Evolutionary conservation across 2,113 vertebrate genomes (phyloP), one percentile per base, ranked within the genome.

Genomic region (Rhinogobius similis): DNA sequence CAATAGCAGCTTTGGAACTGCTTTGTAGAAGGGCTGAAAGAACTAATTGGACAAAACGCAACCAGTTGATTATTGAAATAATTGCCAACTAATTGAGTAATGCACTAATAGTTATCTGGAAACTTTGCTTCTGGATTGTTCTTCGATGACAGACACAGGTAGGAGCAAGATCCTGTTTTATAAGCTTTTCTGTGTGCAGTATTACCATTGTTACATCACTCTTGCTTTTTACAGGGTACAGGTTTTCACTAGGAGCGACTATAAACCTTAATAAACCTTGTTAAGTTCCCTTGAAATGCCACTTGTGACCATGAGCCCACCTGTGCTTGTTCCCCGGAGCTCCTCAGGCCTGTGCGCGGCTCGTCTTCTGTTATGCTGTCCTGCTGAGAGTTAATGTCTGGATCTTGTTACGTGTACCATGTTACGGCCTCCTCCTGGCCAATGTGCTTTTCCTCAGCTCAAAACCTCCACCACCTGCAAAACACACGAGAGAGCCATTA

Each of bases 401-500:
- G 55, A 0, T 80, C 64, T 9, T 3, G 20, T 68, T 65, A 72
- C 75, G 27, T 64, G 36, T 7, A 12, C 23, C 27, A 53, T 26
- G 70, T 59, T 6, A 67, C 63, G n/a, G 55, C 62, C 41, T 32
- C 66, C 43, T 58, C 61, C 12, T 65, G 9, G 32, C 38, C 39
- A 4, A 23, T 21, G 58, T 52, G 63, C 67, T 67, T 73, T 65
- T 20, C 13, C 63, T 69, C 64, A 67, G 39, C 65, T 56, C 48
- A 1, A 74, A 46, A 39, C 56, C n/a, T 46, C 44, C 24, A 41
- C 24, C 43, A 41, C 24, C 43, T 65, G 65, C 72, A 69, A 39
- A 58, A 75, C 63, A 65, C 71, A 77, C 21, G 63, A 80, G 72
- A 59, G 13, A 75, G 26, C 48, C 52, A 72, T 64, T 50, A 63